Evolutionary conservation across 2,888 invertebrate species (phyloP).

Genomic region (Metallyticus violacea): DNA sequence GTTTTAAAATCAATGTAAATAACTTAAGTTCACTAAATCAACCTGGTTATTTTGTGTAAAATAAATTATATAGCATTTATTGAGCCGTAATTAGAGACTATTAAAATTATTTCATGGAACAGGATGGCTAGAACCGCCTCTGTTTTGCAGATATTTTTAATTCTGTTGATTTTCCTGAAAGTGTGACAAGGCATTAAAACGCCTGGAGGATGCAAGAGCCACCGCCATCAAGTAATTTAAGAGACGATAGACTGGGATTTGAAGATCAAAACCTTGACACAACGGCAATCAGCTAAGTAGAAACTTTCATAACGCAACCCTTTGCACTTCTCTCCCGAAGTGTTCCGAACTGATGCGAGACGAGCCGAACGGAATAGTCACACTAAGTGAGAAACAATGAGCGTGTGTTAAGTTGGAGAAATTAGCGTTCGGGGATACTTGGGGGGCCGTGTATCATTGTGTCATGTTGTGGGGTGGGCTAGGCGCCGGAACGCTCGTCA

Average conservation of each 20-base stretch:
- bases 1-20: too few species aligned
- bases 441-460: constrained; percentile 2
- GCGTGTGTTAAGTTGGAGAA: neutral
- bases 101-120: too few species aligned
- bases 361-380: too few species aligned
- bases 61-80: too few species aligned
- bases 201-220: neutral
- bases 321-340: neutral
- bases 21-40: too few species aligned
- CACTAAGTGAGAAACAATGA: constrained; percentile 13
- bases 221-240: neutral
- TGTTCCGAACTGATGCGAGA: neutral
- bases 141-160: too few species aligned
- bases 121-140: too few species aligned
- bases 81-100: too few species aligned
- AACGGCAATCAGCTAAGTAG: neutral
- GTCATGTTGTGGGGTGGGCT: neutral
- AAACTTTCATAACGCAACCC: neutral
- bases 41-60: too few species aligned
- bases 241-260: neutral
- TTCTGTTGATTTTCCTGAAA: too few species aligned
- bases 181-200: neutral
- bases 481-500: constrained; percentile 7
- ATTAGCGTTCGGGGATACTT: neutral
- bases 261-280: too few species aligned